Conservation (phyloP, 2,113 vertebrate genomes). For the Aegypius monachus region DNA sequence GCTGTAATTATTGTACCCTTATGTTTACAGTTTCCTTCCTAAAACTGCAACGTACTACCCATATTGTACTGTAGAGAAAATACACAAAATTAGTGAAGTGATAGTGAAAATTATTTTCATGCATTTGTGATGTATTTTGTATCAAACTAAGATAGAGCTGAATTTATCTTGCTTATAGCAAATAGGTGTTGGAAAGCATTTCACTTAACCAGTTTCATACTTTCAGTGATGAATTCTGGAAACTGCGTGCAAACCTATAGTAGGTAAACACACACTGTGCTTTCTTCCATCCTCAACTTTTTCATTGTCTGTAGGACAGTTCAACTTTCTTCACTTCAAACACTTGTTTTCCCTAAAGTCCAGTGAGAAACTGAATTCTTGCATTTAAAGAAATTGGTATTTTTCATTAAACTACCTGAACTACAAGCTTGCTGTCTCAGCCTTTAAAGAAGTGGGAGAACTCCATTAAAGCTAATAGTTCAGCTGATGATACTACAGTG, state of each 20-base stretch:
- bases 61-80: neutral
- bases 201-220: neutral
- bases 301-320: neutral
- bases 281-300: neutral
- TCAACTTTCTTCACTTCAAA: neutral
- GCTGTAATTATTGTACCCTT: neutral
- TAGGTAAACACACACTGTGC: neutral
- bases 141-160: neutral
- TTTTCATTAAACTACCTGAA: neutral
- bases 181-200: neutral
- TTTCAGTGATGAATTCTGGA: neutral
- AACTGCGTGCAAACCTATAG: neutral
- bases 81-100: neutral
- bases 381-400: neutral
- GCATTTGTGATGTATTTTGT: neutral
- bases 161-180: neutral
- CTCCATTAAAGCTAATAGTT: neutral
- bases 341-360: neutral
- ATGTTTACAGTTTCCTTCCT: neutral
- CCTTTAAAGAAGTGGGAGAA: neutral
- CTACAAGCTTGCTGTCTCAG: neutral
- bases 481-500: neutral
- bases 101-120: neutral
- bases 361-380: neutral
- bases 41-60: neutral